Percentiles rank a stretch among this genome's conserved stretches.
Evolutionary conservation across 37 sponge, comb jelly and placozoan genomes (phyloP).

Genomic region (Ephydatia muelleri): DNA sequence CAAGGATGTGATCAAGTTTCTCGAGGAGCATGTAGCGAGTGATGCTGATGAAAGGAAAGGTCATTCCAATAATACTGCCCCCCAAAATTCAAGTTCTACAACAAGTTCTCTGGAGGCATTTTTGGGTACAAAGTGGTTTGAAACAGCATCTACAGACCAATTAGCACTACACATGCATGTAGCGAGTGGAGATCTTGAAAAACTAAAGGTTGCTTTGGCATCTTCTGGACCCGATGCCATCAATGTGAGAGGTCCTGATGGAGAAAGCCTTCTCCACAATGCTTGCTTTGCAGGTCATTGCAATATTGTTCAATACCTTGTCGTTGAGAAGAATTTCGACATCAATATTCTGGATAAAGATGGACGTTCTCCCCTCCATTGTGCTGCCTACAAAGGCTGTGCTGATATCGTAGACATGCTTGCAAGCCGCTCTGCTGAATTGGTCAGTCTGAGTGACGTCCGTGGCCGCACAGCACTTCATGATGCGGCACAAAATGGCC

Average conservation of each 20-base stretch:
- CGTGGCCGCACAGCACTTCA: conserved; percentile 38
- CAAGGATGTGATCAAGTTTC: conserved; percentile 34
- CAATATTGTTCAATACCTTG: conserved; percentile 40
- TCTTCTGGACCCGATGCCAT: background rate
- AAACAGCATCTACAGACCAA: background rate
- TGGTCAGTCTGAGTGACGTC: conserved; percentile 6
- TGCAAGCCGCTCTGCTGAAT: conserved; percentile 1
- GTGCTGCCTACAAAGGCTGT: conserved; percentile 56
- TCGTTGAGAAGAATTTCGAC: conserved; percentile 38
- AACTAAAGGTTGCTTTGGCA: background rate
- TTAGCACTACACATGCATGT: background rate
- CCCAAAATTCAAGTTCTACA: too few species aligned
- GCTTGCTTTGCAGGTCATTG: conserved; percentile 50
- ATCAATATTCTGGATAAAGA: conserved; percentile 32
- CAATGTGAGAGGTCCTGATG: conserved; percentile 31
- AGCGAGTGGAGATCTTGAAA: background rate
- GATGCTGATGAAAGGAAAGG: background rate
- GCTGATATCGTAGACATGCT: conserved; percentile 18
- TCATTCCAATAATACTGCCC: too few species aligned
- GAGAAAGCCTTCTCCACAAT: conserved; percentile 49
- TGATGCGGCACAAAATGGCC: conserved; percentile 60
- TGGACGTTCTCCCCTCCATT: conserved; percentile 64
- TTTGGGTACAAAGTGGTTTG: too few species aligned
- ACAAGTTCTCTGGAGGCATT: too few species aligned
- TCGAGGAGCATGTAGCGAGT: background rate